Evolutionary conservation across 2,113 vertebrate species (phyloP), one percentile per base, ranked within the genome.

Genomic region (Myiozetetes cayanensis): DNA sequence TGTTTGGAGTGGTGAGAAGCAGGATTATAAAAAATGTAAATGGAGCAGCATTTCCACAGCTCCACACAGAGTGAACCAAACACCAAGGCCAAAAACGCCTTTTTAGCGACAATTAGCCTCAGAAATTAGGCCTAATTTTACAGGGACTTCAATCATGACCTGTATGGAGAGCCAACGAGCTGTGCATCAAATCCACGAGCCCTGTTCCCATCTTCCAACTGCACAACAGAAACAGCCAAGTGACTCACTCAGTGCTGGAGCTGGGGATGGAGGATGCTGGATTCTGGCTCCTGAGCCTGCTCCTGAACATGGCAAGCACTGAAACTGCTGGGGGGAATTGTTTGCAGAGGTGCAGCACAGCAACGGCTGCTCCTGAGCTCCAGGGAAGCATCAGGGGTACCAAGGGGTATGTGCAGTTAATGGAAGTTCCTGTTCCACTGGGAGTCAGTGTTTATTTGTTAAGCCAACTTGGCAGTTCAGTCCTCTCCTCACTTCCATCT

Each of bases 401-500:
- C 68, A 30, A 1, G 25, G 37, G 80, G 14, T 61, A 18, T 58
- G 70, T 1, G 27, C 44, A 56, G 46, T 46, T 49, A 30, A 47
- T 20, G 85, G 50, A 65, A 4, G 50, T 0, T 47, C 61, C 18
- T 19, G 33, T 59, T 71, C 80, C 65, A 27, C 0, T 50, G 92
- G 82, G 37, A 96, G 92, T 56, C 92, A 75, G 2, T 25, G 23
- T 81, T 88, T 90, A 27, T 62, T 70, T 84, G 90, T 68, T 35
- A 41, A 74, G 27, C 72, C 65, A 22, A 27, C 65, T 62, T 92
- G 92, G 93, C 91, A 87, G 72, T 31, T 88, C 11, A 90, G 85
- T 56, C 90, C 85, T 87, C 85, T 93, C 83, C 94, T 94, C 92
- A 33, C 90, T 96, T 88, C 83, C 90, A 94, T 93, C 93, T 72